phyloP scores from a whole-genome alignment of 2,113 vertebrate species.

The Cebidichthys violaceus region DNA sequence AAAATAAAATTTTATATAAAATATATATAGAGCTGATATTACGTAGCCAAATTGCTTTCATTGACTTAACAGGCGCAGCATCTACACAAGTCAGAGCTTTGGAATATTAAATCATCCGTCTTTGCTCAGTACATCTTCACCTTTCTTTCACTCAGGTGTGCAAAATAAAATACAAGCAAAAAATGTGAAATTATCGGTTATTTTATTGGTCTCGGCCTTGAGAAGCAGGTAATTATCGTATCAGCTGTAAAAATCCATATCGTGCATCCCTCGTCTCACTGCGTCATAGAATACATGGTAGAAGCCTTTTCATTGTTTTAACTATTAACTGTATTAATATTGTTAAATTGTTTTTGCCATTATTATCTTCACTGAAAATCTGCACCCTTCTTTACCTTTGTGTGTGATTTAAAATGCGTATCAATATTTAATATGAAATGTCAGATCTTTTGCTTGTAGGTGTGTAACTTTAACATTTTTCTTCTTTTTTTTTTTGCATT shows the following conservation, averaged over 20 bases:
- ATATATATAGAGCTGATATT: background rate
- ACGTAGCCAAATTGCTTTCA: background rate
- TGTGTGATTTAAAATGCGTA: constrained; percentile 58
- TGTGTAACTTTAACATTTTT: constrained; percentile 3
- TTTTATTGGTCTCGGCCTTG: background rate
- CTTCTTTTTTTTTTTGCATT: background rate
- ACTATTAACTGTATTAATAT: constrained; percentile 43
- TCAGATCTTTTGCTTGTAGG: constrained; percentile 39
- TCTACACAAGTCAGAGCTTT: background rate
- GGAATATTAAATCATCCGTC: background rate
- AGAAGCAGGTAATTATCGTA: background rate
- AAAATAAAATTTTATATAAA: background rate
- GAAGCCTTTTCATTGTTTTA: constrained; percentile 57
- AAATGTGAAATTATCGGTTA: background rate
- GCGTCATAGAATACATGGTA: constrained; percentile 31
- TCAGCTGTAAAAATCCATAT: background rate
- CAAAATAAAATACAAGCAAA: background rate
- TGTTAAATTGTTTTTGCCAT: constrained; percentile 52
- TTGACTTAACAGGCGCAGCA: no score
- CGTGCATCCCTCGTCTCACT: background rate
- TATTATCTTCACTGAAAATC: constrained; percentile 70
- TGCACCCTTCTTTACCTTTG: constrained; percentile 49
- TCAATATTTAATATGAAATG: constrained; percentile 49
- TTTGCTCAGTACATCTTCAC: background rate
- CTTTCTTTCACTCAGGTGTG: background rate